Evolutionary conservation across 2,797 vertebrate genomes (phyloP).

Genomic region (Sebastes taczanowskii): DNA sequence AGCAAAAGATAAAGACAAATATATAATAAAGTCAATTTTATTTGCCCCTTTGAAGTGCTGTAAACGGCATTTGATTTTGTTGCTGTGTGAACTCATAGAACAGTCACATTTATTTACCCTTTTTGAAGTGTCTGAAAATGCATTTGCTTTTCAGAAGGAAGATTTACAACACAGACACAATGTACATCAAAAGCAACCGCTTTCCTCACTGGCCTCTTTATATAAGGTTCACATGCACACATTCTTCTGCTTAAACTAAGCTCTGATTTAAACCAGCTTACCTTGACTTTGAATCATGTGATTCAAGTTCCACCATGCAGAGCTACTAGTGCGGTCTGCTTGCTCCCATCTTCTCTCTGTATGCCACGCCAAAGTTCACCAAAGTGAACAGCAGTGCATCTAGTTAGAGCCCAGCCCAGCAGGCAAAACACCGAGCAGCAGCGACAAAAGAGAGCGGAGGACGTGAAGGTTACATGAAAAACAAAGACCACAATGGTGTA

Average conservation of each 20-base stretch:
- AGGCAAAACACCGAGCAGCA: constrained; percentile 22
- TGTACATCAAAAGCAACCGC: not conserved
- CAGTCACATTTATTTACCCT: not conserved
- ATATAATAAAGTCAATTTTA: constrained; percentile 11
- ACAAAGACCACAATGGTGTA: not conserved
- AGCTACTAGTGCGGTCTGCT: not conserved
- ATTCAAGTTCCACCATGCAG: not conserved
- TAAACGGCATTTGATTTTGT: constrained; percentile 5
- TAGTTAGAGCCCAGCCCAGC: constrained; percentile 11
- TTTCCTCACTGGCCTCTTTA: not conserved
- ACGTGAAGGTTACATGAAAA: constrained; percentile 29
- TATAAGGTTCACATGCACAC: not conserved
- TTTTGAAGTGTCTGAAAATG: constrained; percentile 19
- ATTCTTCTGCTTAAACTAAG: not conserved
- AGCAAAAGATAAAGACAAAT: constrained; percentile 39
- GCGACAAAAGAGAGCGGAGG: not conserved
- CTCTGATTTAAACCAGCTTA: not conserved
- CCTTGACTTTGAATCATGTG: not conserved
- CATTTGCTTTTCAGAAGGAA: not conserved
- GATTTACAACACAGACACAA: not conserved
- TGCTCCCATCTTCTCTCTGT: not conserved
- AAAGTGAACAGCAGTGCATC: constrained; percentile 31
- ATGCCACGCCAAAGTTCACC: not conserved
- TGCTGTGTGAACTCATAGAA: not conserved
- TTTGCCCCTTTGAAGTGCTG: constrained; percentile 12